Evolutionary conservation across 2,888 invertebrate species (phyloP), one percentile per base, ranked within the genome.

Genomic region (Ophioninae sp.): DNA sequence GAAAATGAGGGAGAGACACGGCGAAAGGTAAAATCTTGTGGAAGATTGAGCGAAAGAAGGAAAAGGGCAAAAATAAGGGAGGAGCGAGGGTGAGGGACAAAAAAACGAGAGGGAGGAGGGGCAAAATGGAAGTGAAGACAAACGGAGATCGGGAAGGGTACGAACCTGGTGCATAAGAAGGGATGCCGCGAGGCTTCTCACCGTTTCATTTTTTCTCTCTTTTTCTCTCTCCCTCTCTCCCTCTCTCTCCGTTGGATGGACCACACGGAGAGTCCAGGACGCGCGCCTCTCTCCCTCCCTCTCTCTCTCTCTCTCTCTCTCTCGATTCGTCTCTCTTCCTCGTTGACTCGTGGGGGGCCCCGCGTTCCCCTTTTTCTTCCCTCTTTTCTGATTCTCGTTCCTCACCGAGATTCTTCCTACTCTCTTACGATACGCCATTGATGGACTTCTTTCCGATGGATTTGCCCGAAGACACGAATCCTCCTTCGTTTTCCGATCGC

Each of bases 181-280:
- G 91, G 91, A 90, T 91, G 91, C 92, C 91, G 91, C 89, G 86
- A 91, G 92, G 91, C 89, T 87, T 89, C 82, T 61, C 82, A 41
- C 7, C 73, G 30, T 59, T 73, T 73, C 67, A 59, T 73, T 44
- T 37, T 50, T 20, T 37, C 6, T 57, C 37, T 68, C 77, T 50
- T 57, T 72, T 61, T 20, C 56, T 70, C 70, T 57, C 39, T 39
- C 39, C 7, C 39, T 65, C 61, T 72, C 39, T 72, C 21, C 39
- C 59, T 23, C 61, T 41, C 62, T 74, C 64, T 79, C 72, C 56
- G 30, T 68, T 72, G 69, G 87, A 87, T 88, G 89, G 87, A 91
- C 91, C 91, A 91, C 91, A 91, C 91, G 88, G 90, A 88, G 89
- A 89, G 91, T 87, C 79, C 87, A 64, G 62, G 20, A 44, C 69